Conservation (phyloP, 2,888 invertebrate genomes). For the Pseudolycoriella hygida region DNA sequence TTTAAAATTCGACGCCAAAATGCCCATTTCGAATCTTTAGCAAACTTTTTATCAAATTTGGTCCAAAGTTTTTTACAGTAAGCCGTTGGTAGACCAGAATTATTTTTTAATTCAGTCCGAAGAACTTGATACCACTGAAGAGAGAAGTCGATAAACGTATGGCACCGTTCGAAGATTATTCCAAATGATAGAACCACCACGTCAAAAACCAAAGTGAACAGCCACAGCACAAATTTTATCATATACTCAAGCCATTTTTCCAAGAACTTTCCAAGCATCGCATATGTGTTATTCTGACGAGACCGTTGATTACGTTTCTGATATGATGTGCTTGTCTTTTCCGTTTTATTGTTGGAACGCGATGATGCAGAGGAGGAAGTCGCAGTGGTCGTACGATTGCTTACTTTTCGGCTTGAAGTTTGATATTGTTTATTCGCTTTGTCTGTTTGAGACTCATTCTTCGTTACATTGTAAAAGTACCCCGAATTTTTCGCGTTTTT, state of each 20-base stretch:
- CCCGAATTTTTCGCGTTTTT: slow-evolving; percentile 1
- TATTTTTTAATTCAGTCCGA: slow-evolving; percentile 23
- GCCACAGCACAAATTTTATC: slow-evolving; percentile 52
- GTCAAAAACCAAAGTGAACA: slow-evolving; percentile 60
- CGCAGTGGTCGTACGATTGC: background rate
- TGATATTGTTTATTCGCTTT: slow-evolving; percentile 17
- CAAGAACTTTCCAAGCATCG: slow-evolving; percentile 29
- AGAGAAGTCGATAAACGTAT: slow-evolving; percentile 7
- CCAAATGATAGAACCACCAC: slow-evolving; percentile 54
- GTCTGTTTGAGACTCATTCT: slow-evolving; percentile 25
- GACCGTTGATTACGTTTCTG: slow-evolving; percentile 8
- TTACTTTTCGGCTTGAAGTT: background rate
- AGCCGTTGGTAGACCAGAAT: slow-evolving; percentile 24
- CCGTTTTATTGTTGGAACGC: background rate
- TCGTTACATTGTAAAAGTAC: slow-evolving; percentile 19
- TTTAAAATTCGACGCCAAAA: slow-evolving; percentile 27
- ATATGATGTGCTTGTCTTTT: background rate
- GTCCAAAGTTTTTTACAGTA: slow-evolving; percentile 24
- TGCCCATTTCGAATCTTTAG: slow-evolving; percentile 25
- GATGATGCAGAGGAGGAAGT: background rate
- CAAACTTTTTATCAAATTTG: slow-evolving; percentile 23
- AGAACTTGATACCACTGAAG: slow-evolving; percentile 2
- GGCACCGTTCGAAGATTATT: slow-evolving; percentile 23
- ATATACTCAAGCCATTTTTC: slow-evolving; percentile 39
- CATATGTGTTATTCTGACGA: slow-evolving; percentile 31